Percentiles rank a stretch among this genome's conserved stretches.
Evolutionary conservation across 2,113 vertebrate species (phyloP).

Genomic region (Periophthalmus modestus): DNA sequence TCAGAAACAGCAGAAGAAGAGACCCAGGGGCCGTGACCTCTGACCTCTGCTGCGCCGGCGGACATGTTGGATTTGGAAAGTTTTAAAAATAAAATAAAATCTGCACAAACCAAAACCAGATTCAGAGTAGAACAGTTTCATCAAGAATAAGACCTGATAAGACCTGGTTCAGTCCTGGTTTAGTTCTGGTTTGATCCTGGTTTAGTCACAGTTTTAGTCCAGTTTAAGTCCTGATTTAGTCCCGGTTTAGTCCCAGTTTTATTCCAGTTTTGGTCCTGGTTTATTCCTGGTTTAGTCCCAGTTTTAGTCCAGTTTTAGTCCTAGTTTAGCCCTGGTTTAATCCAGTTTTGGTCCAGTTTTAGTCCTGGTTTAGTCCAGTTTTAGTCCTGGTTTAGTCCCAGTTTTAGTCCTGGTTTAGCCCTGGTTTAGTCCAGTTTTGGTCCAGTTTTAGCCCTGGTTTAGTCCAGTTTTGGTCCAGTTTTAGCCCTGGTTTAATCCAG

Average conservation of each 20-base stretch:
- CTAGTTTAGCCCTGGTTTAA: constrained; percentile 1
- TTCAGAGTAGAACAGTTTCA: too few species aligned
- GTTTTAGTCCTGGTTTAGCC: background rate
- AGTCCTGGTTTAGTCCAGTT: background rate
- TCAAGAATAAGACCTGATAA: too few species aligned
- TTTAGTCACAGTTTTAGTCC: too few species aligned
- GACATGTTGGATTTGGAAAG: too few species aligned
- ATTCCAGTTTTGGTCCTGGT: background rate
- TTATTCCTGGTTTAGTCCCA: background rate
- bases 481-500: background rate
- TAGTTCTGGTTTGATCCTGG: too few species aligned
- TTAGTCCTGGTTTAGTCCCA: background rate
- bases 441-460: background rate
- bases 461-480: background rate
- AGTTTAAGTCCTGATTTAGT: too few species aligned
- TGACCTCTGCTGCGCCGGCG: too few species aligned
- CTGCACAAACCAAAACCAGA: too few species aligned
- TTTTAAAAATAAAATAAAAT: too few species aligned
- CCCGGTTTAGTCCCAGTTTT: background rate
- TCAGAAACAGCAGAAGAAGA: too few species aligned
- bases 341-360: background rate
- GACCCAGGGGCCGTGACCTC: too few species aligned
- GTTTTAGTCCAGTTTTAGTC: background rate
- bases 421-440: background rate
- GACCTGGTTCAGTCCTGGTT: too few species aligned